Percentiles rank a stretch among this genome's conserved stretches.
Conservation (phyloP, 2,797 vertebrate species). For the Tenualosa thibaudeaui region DNA sequence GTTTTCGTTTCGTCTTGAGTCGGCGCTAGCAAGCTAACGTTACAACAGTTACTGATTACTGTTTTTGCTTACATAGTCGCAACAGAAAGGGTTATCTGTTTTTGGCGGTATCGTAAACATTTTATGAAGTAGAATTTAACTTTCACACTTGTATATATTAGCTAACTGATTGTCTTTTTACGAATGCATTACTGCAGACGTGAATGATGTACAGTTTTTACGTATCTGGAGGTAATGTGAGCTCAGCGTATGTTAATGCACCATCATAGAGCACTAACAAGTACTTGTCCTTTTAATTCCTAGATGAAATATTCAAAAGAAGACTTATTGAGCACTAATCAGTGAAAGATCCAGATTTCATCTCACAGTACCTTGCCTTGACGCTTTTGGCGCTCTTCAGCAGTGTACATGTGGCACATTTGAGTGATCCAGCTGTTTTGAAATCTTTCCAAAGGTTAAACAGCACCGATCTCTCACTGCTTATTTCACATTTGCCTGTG, state of each 20-base stretch:
- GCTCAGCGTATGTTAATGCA: neutral
- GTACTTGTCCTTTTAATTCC: neutral
- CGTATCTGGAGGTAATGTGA: neutral
- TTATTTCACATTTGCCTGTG: neutral
- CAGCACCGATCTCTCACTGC: neutral
- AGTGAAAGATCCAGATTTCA: neutral
- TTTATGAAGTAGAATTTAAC: too few species aligned
- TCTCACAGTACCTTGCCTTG: conserved; percentile 9
- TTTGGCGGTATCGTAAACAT: neutral
- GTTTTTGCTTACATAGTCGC: neutral
- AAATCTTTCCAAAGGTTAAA: conserved; percentile 21
- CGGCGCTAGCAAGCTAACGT: neutral
- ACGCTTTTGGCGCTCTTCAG: conserved; percentile 25
- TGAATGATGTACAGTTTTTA: neutral
- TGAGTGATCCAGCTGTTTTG: conserved; percentile 58
- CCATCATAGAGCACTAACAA: neutral
- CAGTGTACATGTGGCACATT: conserved; percentile 73
- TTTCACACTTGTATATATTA: too few species aligned
- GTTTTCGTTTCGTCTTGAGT: neutral
- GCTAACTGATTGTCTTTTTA: too few species aligned
- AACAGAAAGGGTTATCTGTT: neutral
- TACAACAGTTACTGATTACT: neutral
- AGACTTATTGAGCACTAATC: neutral
- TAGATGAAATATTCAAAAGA: neutral
- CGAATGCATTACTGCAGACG: neutral